Percentiles rank a stretch among this genome's conserved stretches.
Conservation (phyloP, 2,797 vertebrate species). For the Smutsia gigantea region DNA sequence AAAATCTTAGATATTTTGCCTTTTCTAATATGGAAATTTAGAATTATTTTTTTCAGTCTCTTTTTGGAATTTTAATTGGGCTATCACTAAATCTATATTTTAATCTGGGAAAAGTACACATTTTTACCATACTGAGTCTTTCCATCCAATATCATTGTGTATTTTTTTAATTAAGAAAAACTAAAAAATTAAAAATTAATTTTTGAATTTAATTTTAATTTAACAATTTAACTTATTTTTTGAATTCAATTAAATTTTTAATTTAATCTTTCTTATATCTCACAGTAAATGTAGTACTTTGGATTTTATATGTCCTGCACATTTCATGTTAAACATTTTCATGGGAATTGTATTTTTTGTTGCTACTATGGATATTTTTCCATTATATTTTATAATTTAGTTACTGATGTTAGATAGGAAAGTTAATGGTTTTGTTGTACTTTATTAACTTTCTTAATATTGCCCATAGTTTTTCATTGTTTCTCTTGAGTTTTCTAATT, state of each 20-base stretch:
- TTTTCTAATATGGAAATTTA: neutral
- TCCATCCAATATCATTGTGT: neutral
- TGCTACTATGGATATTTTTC: neutral
- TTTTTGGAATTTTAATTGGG: slow-evolving; percentile 10
- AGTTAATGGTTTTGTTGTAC: neutral
- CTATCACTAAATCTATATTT: neutral
- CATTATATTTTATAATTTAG: slow-evolving; percentile 27
- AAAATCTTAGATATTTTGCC: neutral
- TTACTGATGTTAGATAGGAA: neutral
- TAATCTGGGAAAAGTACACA: slow-evolving; percentile 39
- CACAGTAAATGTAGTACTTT: slow-evolving; percentile 26
- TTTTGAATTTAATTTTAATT: too few species aligned
- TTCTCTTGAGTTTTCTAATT: slow-evolving; percentile 19
- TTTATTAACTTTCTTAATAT: neutral
- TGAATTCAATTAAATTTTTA: neutral
- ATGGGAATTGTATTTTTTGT: neutral
- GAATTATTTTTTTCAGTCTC: neutral
- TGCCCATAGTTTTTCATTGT: neutral
- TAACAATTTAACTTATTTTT: too few species aligned
- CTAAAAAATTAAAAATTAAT: too few species aligned
- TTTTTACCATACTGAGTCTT: slow-evolving; percentile 4
- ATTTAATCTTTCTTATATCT: neutral
- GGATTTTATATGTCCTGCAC: neutral
- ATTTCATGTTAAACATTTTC: slow-evolving; percentile 43
- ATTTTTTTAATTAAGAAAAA: neutral